Percentiles rank a stretch among this genome's conserved stretches.
phyloP scores from a whole-genome alignment of 2,888 invertebrate species.

The Ormyrus thymus region DNA sequence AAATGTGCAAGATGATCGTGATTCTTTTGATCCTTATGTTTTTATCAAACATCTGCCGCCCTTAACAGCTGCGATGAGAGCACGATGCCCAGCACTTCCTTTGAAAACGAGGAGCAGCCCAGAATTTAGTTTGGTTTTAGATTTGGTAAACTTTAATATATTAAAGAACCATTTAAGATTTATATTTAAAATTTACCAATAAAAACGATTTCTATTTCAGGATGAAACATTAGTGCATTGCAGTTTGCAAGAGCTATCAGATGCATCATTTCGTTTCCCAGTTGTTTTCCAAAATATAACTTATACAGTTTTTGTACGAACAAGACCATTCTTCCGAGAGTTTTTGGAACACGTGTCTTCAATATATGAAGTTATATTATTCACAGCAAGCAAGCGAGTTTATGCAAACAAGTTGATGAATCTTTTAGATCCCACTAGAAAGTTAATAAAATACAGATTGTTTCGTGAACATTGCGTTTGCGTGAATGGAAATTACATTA shows the following conservation, averaged over 20 bases:
- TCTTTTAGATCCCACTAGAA: slow-evolving; percentile 90
- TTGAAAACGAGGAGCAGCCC: slow-evolving; percentile 94
- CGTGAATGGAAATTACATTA: slow-evolving; percentile 97
- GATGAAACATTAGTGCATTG: slow-evolving; percentile 98
- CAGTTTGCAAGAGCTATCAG: slow-evolving; percentile 91
- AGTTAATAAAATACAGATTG: slow-evolving; percentile 92
- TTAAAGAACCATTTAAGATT: neutral
- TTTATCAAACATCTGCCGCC: slow-evolving; percentile 95
- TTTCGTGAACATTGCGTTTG: slow-evolving; percentile 97
- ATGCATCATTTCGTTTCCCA: slow-evolving; percentile 95
- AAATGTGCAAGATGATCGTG: slow-evolving; percentile 80
- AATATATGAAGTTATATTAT: slow-evolving; percentile 93
- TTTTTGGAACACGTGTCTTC: slow-evolving; percentile 92
- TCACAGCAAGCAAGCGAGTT: slow-evolving; percentile 96
- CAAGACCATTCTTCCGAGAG: slow-evolving; percentile 92
- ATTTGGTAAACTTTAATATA: slow-evolving; percentile 65
- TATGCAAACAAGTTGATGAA: slow-evolving; percentile 96
- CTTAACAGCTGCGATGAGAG: slow-evolving; percentile 84
- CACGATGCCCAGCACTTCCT: slow-evolving; percentile 88
- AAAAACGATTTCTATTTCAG: slow-evolving; percentile 70
- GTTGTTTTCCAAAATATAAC: slow-evolving; percentile 93
- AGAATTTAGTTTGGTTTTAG: slow-evolving; percentile 89
- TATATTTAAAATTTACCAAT: slow-evolving; percentile 8
- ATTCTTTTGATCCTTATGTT: slow-evolving; percentile 91
- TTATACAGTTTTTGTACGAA: slow-evolving; percentile 91